A percentile compares a stretch with the other conserved stretches of the same genome.
These are phyloP conservation scores for Lepilemur septentrionalis DNA, from an alignment of 2,797 vertebrate species.

Conservation along the genomic window DNA sequence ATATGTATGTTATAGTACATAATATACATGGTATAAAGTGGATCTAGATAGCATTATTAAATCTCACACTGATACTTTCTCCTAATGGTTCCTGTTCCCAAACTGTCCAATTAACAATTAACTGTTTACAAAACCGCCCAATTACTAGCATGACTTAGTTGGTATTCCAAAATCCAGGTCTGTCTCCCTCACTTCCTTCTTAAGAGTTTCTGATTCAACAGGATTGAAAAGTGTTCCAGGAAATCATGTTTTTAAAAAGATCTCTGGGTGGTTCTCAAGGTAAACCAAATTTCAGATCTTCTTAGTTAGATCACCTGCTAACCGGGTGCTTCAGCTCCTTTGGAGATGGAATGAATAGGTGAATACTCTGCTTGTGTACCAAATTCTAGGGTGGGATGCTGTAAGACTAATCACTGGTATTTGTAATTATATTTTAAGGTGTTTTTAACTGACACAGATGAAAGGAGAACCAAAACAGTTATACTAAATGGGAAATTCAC, in stretches of 20 bases:
- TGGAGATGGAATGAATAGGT: neutral
- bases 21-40: neutral
- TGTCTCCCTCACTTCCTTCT: neutral
- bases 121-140: neutral
- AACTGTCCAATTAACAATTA: neutral
- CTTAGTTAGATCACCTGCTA: neutral
- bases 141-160: neutral
- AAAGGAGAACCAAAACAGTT: neutral
- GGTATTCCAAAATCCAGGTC: neutral
- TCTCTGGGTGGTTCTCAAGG: neutral
- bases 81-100: neutral
- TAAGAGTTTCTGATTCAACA: slow-evolving; percentile 10
- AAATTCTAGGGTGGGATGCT: neutral
- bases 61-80: neutral
- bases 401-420: neutral
- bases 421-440: neutral
- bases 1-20: neutral
- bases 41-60: neutral
- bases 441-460: neutral
- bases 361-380: neutral
- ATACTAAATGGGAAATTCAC: neutral
- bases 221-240: neutral
- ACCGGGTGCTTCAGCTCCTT: neutral
- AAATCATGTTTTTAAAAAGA: neutral
- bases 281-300: neutral